phyloP scores from a whole-genome alignment of 2,888 invertebrate species.

The Scaptomyza parva region DNA sequence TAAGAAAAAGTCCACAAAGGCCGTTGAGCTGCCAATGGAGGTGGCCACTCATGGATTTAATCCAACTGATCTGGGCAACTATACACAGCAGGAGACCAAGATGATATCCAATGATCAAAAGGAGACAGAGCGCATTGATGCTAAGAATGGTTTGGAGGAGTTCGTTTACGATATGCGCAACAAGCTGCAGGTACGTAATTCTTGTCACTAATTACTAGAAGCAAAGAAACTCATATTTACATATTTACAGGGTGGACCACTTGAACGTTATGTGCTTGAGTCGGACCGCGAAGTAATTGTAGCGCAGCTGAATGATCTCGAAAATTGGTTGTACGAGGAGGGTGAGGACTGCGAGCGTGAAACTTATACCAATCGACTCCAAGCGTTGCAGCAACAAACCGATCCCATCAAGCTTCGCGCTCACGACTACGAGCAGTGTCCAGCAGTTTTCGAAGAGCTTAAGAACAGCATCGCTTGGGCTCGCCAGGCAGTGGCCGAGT shows the following conservation, averaged over 20 bases:
- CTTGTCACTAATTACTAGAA: background rate
- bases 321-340: constrained; percentile 98
- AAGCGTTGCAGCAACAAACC: constrained; percentile 90
- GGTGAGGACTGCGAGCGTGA: constrained; percentile 96
- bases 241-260: constrained; percentile 88
- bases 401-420: constrained; percentile 95
- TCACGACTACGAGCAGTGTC: constrained; percentile 92
- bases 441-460: constrained; percentile 92
- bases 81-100: constrained; percentile 92
- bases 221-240: background rate
- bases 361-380: constrained; percentile 88
- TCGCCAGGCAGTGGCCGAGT: constrained; percentile 91
- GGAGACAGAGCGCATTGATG: constrained; percentile 97
- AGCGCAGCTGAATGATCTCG: constrained; percentile 91
- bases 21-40: constrained; percentile 93
- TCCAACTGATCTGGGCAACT: constrained; percentile 89
- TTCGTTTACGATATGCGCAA: constrained; percentile 98
- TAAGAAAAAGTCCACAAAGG: constrained; percentile 92
- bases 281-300: constrained; percentile 88
- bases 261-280: constrained; percentile 91
- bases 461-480: constrained; percentile 91
- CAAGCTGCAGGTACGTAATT: constrained; percentile 87
- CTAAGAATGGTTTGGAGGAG: constrained; percentile 98
- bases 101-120: constrained; percentile 94
- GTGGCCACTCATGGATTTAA: constrained; percentile 90